Evolutionary conservation across 2,113 vertebrate genomes (phyloP).

Genomic region (Myrmecobius fasciatus): DNA sequence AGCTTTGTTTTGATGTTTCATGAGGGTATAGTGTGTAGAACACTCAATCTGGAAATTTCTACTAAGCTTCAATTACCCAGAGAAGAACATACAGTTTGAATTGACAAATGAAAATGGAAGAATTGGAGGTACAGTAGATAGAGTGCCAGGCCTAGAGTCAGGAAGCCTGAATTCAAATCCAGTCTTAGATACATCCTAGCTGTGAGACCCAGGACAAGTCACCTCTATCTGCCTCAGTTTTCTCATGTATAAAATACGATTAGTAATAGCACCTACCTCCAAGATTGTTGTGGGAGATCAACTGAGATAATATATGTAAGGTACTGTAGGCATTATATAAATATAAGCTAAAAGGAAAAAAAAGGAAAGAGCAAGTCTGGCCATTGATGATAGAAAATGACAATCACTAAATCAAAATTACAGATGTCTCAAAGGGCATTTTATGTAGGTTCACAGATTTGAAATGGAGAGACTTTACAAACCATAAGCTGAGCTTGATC

Average conservation of each 20-base stretch:
- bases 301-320: neutral
- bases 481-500: neutral
- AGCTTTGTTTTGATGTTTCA: too few relatives aligned
- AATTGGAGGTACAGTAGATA: neutral
- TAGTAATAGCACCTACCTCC: neutral
- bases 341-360: neutral
- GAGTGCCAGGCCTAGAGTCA: neutral
- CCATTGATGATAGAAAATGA: neutral
- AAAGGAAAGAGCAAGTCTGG: neutral
- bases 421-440: neutral
- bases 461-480: neutral
- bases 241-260: neutral
- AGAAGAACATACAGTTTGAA: neutral
- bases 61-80: too few relatives aligned
- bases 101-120: neutral
- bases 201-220: neutral
- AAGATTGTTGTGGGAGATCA: neutral
- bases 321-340: neutral
- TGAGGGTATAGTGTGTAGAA: too few relatives aligned
- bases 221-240: neutral
- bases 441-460: neutral
- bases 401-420: neutral
- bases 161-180: neutral
- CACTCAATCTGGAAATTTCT: too few relatives aligned
- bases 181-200: neutral